These are phyloP conservation scores for Grammomys dolichurus DNA, from an alignment of 2,113 vertebrate genomes.

Conservation along the genomic window DNA sequence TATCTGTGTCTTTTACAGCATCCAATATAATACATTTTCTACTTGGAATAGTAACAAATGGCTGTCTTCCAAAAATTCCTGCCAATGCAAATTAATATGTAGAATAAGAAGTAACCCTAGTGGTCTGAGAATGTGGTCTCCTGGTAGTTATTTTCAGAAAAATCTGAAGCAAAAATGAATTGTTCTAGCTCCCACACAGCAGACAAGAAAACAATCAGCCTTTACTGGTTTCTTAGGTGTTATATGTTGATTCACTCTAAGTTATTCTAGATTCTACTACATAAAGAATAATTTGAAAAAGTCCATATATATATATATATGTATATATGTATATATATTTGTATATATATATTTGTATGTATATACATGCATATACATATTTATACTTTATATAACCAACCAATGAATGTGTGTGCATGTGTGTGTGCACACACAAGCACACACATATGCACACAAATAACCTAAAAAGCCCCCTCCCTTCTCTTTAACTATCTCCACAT, in stretches of 20 bases:
- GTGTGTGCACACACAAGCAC: no score
- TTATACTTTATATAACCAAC: no score
- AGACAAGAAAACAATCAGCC: constrained; percentile 53
- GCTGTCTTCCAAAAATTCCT: constrained; percentile 76
- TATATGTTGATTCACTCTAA: constrained; percentile 77
- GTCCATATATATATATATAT: not conserved
- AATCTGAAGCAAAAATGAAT: constrained; percentile 70
- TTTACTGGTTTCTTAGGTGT: constrained; percentile 31
- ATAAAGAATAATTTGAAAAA: not conserved
- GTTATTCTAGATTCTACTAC: constrained; percentile 41
- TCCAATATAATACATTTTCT: constrained; percentile 18
- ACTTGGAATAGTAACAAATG: constrained; percentile 80
- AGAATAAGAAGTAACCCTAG: constrained; percentile 49
- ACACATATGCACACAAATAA: not conserved
- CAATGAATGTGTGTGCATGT: no score
- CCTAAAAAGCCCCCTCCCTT: not conserved
- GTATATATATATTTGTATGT: not conserved
- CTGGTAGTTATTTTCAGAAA: constrained; percentile 57
- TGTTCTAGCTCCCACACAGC: constrained; percentile 62
- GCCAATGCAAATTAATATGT: constrained; percentile 84
- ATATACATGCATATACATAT: not conserved
- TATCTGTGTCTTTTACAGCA: constrained; percentile 70
- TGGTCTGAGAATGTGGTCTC: constrained; percentile 60
- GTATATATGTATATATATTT: not conserved
- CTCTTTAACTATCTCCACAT: not conserved